These are phyloP conservation scores for Coremacera marginata DNA, from an alignment of 2,888 invertebrate species.

Conservation along the genomic window DNA sequence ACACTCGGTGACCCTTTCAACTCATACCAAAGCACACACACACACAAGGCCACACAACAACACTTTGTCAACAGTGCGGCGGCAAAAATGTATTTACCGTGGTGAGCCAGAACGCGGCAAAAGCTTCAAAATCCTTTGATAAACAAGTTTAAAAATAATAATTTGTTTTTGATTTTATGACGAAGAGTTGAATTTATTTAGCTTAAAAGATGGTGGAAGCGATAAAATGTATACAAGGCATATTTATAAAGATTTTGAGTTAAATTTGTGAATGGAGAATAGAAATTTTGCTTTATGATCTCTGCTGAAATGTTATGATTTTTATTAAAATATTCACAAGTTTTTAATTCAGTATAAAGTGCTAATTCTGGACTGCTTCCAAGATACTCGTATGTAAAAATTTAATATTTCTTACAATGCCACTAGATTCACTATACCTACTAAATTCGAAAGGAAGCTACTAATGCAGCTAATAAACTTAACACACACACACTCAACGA, in stretches of 20 bases:
- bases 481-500: not conserved
- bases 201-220: conserved; percentile 19
- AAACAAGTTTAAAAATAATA: conserved; percentile 44
- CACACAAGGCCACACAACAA: not conserved
- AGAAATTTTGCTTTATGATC: too few species aligned
- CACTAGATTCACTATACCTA: not conserved
- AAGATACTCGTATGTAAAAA: too few species aligned
- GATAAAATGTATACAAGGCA: too few species aligned
- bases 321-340: too few species aligned
- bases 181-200: conserved; percentile 44
- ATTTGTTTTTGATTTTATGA: conserved; percentile 47
- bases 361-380: too few species aligned
- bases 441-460: not conserved
- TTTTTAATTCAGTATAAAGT: too few species aligned
- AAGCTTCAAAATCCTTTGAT: conserved; percentile 43
- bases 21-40: conserved; percentile 13
- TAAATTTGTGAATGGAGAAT: too few species aligned
- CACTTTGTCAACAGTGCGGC: not conserved
- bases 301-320: too few species aligned
- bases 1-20: conserved; percentile 27
- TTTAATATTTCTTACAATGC: not conserved
- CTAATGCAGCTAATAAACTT: conserved; percentile 26
- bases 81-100: conserved; percentile 11
- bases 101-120: not conserved
- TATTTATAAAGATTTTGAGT: too few species aligned